phyloP scores from a whole-genome alignment of 1,140 invertebrate species.

The Lerema accius region DNA sequence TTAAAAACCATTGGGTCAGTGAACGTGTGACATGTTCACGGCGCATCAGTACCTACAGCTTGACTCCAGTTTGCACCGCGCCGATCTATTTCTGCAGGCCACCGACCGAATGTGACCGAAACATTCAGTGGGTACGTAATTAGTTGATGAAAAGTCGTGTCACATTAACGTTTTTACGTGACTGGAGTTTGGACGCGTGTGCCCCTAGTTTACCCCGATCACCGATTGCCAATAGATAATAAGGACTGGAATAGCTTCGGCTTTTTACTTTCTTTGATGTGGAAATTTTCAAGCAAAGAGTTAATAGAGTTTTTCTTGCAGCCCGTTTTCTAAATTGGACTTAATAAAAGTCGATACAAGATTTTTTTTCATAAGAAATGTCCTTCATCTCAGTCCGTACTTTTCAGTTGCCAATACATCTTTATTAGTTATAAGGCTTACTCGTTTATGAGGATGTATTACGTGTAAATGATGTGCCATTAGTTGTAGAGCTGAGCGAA shows the following conservation, averaged over 20 bases:
- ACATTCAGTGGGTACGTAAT: constrained; percentile 32
- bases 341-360: too few species aligned
- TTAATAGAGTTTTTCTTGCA: too few species aligned
- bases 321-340: too few species aligned
- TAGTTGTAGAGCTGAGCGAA: constrained; percentile 16
- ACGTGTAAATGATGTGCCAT: constrained; percentile 9
- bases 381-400: too few species aligned
- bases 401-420: not conserved
- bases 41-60: too few species aligned
- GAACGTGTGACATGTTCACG: constrained; percentile 27
- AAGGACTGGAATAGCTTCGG: not conserved
- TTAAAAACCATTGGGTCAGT: constrained; percentile 59
- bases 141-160: constrained; percentile 34
- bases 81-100: constrained; percentile 24
- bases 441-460: not conserved
- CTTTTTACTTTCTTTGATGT: too few species aligned
- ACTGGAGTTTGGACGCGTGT: constrained; percentile 17
- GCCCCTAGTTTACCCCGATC: constrained; percentile 9
- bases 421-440: not conserved
- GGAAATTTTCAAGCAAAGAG: too few species aligned
- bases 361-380: too few species aligned
- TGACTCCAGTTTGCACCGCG: not conserved
- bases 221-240: not conserved
- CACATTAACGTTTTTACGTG: constrained; percentile 32
- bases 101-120: constrained; percentile 20